Evolutionary conservation across 2,797 vertebrate genomes (phyloP).

Genomic region (Danionella dracula): DNA sequence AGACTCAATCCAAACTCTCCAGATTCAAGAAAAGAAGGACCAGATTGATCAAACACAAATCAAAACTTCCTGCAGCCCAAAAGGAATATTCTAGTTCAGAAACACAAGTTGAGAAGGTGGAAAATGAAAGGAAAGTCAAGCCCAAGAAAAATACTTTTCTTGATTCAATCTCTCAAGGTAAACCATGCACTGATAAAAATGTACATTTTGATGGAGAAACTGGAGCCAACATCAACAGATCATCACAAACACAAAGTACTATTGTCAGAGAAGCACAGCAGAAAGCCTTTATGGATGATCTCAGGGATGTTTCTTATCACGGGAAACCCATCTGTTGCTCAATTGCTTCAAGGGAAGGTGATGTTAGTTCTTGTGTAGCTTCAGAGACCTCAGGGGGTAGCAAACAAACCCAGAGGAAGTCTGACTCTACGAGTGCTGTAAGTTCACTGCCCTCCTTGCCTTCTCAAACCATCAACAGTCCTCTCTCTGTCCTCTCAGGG

Average conservation of each 20-base stretch:
- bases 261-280: neutral
- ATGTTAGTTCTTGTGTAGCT: slow-evolving; percentile 33
- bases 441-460: neutral
- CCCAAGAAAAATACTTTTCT: neutral
- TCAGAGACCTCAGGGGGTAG: slow-evolving; percentile 41
- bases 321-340: slow-evolving; percentile 21
- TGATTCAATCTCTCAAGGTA: neutral
- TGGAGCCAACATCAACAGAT: neutral
- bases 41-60: slow-evolving; percentile 16
- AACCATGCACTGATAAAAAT: neutral
- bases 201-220: slow-evolving; percentile 13
- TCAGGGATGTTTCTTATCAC: slow-evolving; percentile 13
- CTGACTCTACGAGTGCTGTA: slow-evolving; percentile 31
- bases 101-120: neutral
- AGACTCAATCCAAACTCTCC: slow-evolving; percentile 23
- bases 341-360: slow-evolving; percentile 33
- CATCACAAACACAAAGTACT: slow-evolving; percentile 16
- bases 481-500: slow-evolving; percentile 44
- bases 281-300: slow-evolving; percentile 23
- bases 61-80: neutral
- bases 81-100: neutral
- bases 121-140: neutral
- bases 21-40: slow-evolving; percentile 21
- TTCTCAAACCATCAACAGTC: slow-evolving; percentile 1
- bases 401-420: slow-evolving; percentile 28